These are phyloP conservation scores for Sisor rabdophorus DNA, from an alignment of 2,113 vertebrate genomes.

Conservation along the genomic window DNA sequence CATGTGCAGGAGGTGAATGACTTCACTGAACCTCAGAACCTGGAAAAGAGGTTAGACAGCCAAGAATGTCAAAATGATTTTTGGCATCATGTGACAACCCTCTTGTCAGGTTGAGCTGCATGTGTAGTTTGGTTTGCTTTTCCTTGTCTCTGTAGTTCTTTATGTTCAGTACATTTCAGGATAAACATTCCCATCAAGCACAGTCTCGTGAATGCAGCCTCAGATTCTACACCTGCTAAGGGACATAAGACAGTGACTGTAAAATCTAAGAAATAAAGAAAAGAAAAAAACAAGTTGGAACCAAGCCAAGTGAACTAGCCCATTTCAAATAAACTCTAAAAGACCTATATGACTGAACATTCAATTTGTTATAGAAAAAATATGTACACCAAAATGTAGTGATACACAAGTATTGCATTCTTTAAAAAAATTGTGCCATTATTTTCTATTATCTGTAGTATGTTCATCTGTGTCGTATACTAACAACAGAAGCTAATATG, in stretches of 20 bases:
- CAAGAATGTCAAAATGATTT: conserved; percentile 41
- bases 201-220: neutral
- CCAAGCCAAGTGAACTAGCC: neutral
- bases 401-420: neutral
- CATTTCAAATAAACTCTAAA: neutral
- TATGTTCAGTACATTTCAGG: neutral
- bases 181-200: conserved; percentile 14
- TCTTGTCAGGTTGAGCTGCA: conserved; percentile 23
- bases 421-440: conserved; percentile 4
- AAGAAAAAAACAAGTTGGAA: neutral
- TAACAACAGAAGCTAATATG: neutral
- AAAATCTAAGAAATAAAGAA: neutral
- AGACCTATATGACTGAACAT: neutral
- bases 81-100: conserved; percentile 34
- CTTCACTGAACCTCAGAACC: conserved; percentile 37
- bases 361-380: neutral
- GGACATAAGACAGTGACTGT: neutral
- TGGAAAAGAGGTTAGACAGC: conserved; percentile 36
- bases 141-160: neutral
- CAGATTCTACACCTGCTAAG: conserved; percentile 12
- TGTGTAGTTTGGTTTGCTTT: conserved; percentile 23
- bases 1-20: conserved; percentile 40
- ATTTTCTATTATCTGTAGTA: neutral
- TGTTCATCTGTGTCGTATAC: neutral
- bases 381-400: neutral